Conservation (phyloP, 2,888 invertebrate species). For the Crepidodera aurea region DNA sequence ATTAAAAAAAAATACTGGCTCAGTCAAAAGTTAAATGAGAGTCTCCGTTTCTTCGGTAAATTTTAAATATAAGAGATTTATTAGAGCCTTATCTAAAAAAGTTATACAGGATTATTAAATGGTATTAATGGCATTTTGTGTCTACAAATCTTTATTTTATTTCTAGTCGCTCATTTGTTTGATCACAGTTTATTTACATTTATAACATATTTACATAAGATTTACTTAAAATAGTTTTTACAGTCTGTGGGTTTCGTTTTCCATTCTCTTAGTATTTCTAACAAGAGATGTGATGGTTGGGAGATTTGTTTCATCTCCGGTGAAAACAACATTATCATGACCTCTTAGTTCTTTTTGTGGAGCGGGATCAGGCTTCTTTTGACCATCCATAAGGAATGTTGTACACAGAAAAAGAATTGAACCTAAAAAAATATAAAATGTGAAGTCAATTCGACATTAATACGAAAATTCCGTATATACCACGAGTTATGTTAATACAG, state of each 20-base stretch:
- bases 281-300: conserved; percentile 54
- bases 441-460: too few species aligned
- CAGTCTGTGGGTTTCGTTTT: conserved; percentile 51
- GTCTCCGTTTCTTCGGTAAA: too few species aligned
- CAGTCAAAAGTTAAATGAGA: too few species aligned
- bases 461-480: too few species aligned
- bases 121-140: too few species aligned
- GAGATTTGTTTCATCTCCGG: conserved; percentile 54
- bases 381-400: conserved; percentile 81
- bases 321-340: conserved; percentile 56
- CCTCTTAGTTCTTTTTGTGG: conserved; percentile 51
- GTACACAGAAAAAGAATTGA: conserved; percentile 83
- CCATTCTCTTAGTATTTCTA: conserved; percentile 44
- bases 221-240: conserved; percentile 29
- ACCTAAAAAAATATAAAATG: conserved; percentile 63
- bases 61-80: too few species aligned
- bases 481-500: too few species aligned
- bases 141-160: not conserved
- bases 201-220: not conserved
- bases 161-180: conserved; percentile 2
- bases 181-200: conserved; percentile 9
- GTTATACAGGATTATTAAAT: too few species aligned
- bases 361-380: conserved; percentile 54
- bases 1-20: too few species aligned
- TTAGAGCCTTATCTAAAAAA: too few species aligned